These are phyloP conservation scores for Eupeodes luniger DNA, from an alignment of 2,888 invertebrate genomes.

Conservation along the genomic window DNA sequence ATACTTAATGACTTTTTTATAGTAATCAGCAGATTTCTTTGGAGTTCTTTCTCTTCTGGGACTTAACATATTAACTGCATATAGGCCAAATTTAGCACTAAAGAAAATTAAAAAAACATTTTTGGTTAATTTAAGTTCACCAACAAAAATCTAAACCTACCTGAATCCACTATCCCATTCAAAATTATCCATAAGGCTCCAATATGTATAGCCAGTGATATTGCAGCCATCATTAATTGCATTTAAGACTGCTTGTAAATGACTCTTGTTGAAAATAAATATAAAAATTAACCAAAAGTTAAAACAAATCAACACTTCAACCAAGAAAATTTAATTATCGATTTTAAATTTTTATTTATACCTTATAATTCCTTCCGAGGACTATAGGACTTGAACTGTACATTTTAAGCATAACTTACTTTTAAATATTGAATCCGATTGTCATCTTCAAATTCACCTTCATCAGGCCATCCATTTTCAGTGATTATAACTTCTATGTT, in stretches of 20 bases:
- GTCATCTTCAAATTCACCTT: conserved; percentile 81
- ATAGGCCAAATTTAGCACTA: conserved; percentile 89
- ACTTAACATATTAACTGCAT: conserved; percentile 87
- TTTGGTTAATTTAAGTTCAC: conserved; percentile 46
- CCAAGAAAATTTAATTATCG: no score
- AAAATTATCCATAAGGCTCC: conserved; percentile 82
- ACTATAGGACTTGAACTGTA: no score
- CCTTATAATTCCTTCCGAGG: no score
- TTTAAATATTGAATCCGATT: conserved; percentile 81
- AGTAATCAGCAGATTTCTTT: conserved; percentile 87
- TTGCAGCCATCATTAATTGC: conserved; percentile 80
- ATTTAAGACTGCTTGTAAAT: conserved; percentile 79
- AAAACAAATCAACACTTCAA: no score
- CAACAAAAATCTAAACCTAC: conserved; percentile 64
- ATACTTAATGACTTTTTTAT: conserved; percentile 85
- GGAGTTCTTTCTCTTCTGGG: conserved; percentile 86
- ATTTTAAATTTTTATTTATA: no score
- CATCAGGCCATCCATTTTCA: conserved; percentile 87
- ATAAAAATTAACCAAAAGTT: not conserved
- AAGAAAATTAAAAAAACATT: conserved; percentile 71
- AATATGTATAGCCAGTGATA: conserved; percentile 79
- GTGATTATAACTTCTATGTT: conserved; percentile 86
- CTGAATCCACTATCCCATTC: conserved; percentile 81
- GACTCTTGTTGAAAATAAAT: conserved; percentile 75
- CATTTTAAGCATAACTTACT: conserved; percentile 55